Evolutionary conservation across 1,140 invertebrate species (phyloP), one percentile per base, ranked within the genome.

Genomic region (Tribolium castaneum): DNA sequence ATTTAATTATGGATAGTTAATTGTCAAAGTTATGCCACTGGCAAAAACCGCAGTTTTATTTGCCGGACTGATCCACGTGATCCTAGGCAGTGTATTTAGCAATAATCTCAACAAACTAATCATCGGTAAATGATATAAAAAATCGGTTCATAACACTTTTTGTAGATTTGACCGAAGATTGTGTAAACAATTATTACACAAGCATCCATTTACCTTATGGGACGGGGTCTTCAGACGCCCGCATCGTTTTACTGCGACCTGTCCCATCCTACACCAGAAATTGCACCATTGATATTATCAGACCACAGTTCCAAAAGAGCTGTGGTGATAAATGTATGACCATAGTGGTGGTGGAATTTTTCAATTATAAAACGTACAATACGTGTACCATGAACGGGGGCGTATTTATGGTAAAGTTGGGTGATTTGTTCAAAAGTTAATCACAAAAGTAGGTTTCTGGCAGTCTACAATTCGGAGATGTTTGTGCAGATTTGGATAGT

Each of bases 81-180:
- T 30, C 25, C 1, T 5, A 30, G 3, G 25, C 25, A 4, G 25
- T 30, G 4, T 3, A 30, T 5, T 19, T 7, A 52, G 54, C 5
- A 25, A 59, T 45, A 39, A 35, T 9, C 2, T 35, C 12, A 66
- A 35, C 2, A 14, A 66, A 35, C 13, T 66, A 66, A n/a, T 66
- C 4, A 4, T 66, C 3, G 59, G 59, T 35, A 39, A 12, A 1
- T 5, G 2, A 14, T 1, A 14, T 0, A 14, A 12, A 12, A n/a
- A 52, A 52, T 19, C 14, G 6, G 19, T 56, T 59, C 19, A 59
- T 30, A 59, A 59, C 25, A 14, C 9, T 25, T 12, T 35, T 39
- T 66, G 7, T 35, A 66, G 59, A 66, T 66, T 5, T 66, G 35
- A 66, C 22, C 35, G n/a, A 66, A 9, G 30, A 66, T 12, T 66